A percentile compares a stretch with the other conserved stretches of the same genome.
phyloP scores from a whole-genome alignment of 2,113 vertebrate genomes.

The Crotalus horridus region DNA sequence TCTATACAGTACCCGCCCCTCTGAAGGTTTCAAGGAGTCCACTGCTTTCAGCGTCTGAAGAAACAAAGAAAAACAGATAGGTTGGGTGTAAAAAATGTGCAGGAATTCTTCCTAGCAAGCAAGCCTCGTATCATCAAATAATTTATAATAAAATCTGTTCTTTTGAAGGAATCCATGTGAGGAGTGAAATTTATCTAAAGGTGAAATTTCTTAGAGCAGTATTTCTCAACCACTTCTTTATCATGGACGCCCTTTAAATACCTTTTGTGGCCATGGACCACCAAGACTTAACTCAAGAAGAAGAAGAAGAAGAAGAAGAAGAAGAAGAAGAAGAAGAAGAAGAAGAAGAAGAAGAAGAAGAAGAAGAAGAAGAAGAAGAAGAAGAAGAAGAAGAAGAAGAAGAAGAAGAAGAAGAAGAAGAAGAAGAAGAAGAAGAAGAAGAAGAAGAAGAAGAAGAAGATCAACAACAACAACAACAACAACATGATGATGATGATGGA shows the following conservation, averaged over 20 bases:
- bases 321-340: no score
- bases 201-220: neutral
- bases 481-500: no score
- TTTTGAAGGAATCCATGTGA: neutral
- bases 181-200: neutral
- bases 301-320: no score
- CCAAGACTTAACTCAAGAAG: no score
- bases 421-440: no score
- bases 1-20: neutral
- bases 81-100: neutral
- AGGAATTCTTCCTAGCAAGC: neutral
- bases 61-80: conserved; percentile 17
- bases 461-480: no score
- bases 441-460: no score
- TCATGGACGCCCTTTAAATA: neutral
- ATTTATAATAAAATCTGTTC: neutral
- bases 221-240: neutral
- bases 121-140: no score
- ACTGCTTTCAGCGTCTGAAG: neutral
- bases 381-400: no score
- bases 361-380: no score
- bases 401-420: no score
- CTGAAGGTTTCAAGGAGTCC: neutral
- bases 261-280: neutral
- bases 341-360: no score